Evolutionary conservation across 2,113 vertebrate species (phyloP).

Genomic region (Ovis aries): ARS-UI_Ramb_v3.0 NC_056057.1:117985001-117985500

Average conservation of each 20-base stretch:
- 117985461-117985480: not conserved
- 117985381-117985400: fast-evolving
- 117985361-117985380: fast-evolving
- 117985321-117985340: not conserved
- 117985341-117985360: fast-evolving
- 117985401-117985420: fast-evolving
- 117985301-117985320: not conserved
- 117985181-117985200: not conserved
- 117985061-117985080: not conserved
- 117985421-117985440: not conserved
- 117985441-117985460: not conserved
- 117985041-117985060: fast-evolving
- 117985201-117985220: not conserved
- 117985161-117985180: fast-evolving
- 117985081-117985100: fast-evolving
- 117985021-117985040: fast-evolving
- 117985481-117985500: not conserved
- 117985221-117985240: not conserved
- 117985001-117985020: fast-evolving
- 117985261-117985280: fast-evolving
- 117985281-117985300: not conserved
- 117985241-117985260: not conserved
- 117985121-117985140: not conserved
- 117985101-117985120: not conserved
- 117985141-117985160: fast-evolving